These are phyloP conservation scores for Artibeus lituratus DNA, from an alignment of 2,797 vertebrate species.

Conservation along the genomic window DNA sequence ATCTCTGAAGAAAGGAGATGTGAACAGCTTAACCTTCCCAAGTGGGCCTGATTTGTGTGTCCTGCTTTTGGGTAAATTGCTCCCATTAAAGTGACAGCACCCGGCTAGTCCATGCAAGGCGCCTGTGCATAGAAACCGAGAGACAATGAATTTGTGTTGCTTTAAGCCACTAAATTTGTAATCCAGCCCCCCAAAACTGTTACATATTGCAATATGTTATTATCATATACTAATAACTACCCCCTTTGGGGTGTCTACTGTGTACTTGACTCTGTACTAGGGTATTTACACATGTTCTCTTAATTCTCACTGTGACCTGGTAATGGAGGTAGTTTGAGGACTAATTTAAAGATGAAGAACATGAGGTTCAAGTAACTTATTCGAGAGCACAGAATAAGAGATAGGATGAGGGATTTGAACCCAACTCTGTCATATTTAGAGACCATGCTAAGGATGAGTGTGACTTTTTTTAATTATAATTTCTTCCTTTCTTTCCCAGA, in stretches of 20 bases:
- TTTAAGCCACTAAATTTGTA: not conserved
- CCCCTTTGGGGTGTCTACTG: not conserved
- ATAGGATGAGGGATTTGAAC: not conserved
- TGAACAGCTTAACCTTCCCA: not conserved
- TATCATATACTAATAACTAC: not conserved
- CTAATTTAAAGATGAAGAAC: not conserved
- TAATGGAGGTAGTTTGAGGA: not conserved
- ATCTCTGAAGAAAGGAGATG: not conserved
- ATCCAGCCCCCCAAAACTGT: not conserved
- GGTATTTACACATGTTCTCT: not conserved
- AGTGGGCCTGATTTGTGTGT: not conserved
- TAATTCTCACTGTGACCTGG: slow-evolving; percentile 18
- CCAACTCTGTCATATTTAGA: not conserved
- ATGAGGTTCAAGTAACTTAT: not conserved
- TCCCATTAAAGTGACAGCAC: not conserved
- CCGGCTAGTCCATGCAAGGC: not conserved
- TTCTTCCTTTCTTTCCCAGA: not conserved
- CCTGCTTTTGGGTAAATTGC: not conserved
- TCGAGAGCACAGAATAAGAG: not conserved
- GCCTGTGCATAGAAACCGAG: not conserved
- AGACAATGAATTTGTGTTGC: not conserved
- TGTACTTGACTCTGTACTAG: not conserved
- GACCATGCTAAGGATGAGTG: not conserved
- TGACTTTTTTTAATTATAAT: not conserved
- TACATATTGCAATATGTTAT: not conserved